Conservation (phyloP, 2,797 vertebrate species). For the Dermochelys coriacea region DNA sequence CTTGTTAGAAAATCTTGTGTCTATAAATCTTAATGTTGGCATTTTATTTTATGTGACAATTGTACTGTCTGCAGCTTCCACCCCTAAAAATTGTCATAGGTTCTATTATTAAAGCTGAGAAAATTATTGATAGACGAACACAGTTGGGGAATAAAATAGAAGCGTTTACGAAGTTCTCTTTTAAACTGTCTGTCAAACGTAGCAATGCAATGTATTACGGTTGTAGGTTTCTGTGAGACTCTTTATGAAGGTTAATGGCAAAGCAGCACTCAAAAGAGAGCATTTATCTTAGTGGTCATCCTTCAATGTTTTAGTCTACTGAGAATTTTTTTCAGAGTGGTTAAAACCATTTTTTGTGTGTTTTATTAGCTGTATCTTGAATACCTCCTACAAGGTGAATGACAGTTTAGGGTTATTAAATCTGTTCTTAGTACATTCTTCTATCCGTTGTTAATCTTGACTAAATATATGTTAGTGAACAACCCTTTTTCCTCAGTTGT, state of each 20-base stretch:
- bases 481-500: slow-evolving; percentile 79
- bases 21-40: slow-evolving; percentile 58
- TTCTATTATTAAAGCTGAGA: slow-evolving; percentile 64
- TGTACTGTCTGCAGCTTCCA: slow-evolving; percentile 48
- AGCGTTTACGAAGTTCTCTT: slow-evolving; percentile 82
- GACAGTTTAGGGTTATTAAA: slow-evolving; percentile 83
- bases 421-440: slow-evolving; percentile 77
- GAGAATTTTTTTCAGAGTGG: slow-evolving; percentile 69
- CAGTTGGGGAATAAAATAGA: slow-evolving; percentile 76
- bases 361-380: slow-evolving; percentile 84
- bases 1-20: slow-evolving; percentile 29
- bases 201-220: slow-evolving; percentile 72
- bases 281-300: slow-evolving; percentile 80
- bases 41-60: slow-evolving; percentile 43
- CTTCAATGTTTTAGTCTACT: slow-evolving; percentile 72
- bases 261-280: slow-evolving; percentile 76
- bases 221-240: slow-evolving; percentile 69
- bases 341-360: slow-evolving; percentile 79
- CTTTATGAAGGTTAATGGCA: slow-evolving; percentile 76
- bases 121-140: slow-evolving; percentile 76
- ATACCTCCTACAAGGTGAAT: slow-evolving; percentile 82
- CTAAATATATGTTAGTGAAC: slow-evolving; percentile 81
- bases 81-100: slow-evolving; percentile 69
- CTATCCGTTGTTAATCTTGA: slow-evolving; percentile 83
- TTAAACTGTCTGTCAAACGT: slow-evolving; percentile 81